A percentile compares a stretch with the other conserved stretches of the same genome.
phyloP scores from a whole-genome alignment of 2,113 vertebrate genomes.

The Oxyruncus cristatus region DNA sequence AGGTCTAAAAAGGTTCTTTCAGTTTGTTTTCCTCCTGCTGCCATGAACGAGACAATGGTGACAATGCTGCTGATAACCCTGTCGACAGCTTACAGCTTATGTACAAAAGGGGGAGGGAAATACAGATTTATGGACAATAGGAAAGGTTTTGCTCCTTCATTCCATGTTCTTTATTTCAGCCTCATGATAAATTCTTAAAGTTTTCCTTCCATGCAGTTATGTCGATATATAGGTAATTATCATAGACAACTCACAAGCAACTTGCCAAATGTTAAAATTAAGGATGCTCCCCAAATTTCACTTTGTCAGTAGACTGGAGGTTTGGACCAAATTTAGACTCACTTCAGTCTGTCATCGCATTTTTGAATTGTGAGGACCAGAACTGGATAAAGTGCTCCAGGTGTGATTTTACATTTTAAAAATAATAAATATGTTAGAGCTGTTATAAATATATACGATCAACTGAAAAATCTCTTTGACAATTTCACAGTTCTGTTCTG shows the following conservation, averaged over 20 bases:
- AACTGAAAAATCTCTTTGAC: neutral
- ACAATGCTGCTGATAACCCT: neutral
- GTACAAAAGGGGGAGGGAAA: neutral
- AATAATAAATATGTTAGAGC: neutral
- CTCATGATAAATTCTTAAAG: accelerated
- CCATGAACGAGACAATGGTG: neutral
- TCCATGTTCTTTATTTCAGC: neutral
- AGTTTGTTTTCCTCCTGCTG: neutral
- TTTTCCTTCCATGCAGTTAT: neutral
- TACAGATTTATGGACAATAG: neutral
- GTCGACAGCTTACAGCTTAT: neutral
- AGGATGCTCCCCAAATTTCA: neutral
- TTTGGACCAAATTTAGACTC: neutral
- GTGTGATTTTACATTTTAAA: neutral
- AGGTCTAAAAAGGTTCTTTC: neutral
- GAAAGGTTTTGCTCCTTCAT: neutral
- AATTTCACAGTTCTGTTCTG: neutral
- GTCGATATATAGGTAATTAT: neutral
- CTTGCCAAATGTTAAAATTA: neutral
- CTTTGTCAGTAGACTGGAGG: neutral
- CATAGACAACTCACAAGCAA: neutral
- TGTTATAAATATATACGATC: neutral
- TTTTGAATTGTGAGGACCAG: neutral
- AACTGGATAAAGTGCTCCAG: neutral
- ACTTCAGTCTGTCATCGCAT: neutral